A percentile compares a stretch with the other conserved stretches of the same genome.
Evolutionary conservation across 2,113 vertebrate genomes (phyloP).

Genomic region (Furnarius figulus): DNA sequence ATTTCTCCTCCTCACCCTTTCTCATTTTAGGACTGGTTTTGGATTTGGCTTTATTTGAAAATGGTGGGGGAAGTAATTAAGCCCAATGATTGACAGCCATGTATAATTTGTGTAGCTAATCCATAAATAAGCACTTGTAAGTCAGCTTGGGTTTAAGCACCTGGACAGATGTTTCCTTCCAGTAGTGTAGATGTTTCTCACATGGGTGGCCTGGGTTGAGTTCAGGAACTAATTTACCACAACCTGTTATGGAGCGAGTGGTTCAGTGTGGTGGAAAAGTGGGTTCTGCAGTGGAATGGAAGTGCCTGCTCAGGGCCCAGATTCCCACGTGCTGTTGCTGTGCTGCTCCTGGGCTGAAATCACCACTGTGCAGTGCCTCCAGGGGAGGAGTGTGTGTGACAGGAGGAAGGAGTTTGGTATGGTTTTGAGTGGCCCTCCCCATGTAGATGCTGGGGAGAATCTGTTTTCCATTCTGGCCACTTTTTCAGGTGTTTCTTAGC

Average conservation of each 20-base stretch:
- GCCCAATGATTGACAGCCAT: background rate
- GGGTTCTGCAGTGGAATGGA: background rate
- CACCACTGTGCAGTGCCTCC: background rate
- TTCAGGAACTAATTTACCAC: background rate
- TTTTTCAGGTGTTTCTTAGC: background rate
- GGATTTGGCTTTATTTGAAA: background rate
- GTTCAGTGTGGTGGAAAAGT: background rate
- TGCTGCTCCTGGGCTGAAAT: background rate
- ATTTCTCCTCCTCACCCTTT: background rate
- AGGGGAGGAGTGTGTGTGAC: background rate
- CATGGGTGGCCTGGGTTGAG: background rate
- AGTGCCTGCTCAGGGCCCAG: background rate
- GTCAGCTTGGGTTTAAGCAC: background rate
- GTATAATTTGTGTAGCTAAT: background rate
- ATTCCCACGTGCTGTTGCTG: background rate
- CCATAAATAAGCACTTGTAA: background rate
- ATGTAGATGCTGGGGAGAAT: background rate
- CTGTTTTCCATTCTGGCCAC: background rate
- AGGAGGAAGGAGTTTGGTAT: background rate
- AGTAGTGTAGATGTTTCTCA: background rate
- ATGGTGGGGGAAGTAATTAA: background rate
- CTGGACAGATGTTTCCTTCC: background rate
- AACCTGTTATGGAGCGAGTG: background rate
- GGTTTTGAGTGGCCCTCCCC: background rate
- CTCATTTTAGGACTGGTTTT: background rate